Percentiles rank a stretch among this genome's conserved stretches.
These are phyloP conservation scores for Chymomyza procnemis DNA, from an alignment of 2,888 invertebrate genomes.

Conservation along the genomic window DNA sequence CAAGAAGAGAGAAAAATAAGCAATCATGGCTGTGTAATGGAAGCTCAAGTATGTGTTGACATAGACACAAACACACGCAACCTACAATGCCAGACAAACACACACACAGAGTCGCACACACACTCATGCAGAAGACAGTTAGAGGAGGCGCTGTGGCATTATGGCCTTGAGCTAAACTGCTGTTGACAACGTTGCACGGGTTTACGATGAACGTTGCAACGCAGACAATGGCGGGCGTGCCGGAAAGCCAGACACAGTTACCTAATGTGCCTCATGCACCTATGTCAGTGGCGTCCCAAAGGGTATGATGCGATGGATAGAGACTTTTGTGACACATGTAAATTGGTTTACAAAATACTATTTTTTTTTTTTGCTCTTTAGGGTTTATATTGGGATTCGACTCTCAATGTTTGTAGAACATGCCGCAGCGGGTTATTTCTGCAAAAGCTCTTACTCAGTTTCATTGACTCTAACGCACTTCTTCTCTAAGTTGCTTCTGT, in stretches of 20 bases:
- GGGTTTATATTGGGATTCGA: no score
- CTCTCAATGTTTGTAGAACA: no score
- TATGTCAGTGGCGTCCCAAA: not conserved
- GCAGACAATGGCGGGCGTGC: constrained; percentile 55
- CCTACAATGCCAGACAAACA: constrained; percentile 24
- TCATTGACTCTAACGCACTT: no score
- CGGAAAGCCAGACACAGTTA: constrained; percentile 60
- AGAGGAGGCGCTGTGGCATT: constrained; percentile 52
- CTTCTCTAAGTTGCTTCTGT: no score
- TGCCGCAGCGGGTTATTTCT: no score
- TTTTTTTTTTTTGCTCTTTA: no score
- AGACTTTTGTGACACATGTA: no score
- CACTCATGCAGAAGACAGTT: constrained; percentile 43
- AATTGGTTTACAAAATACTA: no score
- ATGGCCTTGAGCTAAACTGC: constrained; percentile 70
- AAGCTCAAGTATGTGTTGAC: constrained; percentile 68
- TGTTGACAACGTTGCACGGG: constrained; percentile 61
- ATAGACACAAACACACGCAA: constrained; percentile 42
- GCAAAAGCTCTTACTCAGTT: no score
- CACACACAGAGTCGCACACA: not conserved
- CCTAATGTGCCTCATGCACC: constrained; percentile 30
- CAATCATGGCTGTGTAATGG: constrained; percentile 71
- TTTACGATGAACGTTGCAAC: not conserved
- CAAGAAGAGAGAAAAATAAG: constrained; percentile 42
- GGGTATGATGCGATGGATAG: no score